Percentiles rank a stretch among this genome's conserved stretches.
phyloP scores from a whole-genome alignment of 2,888 invertebrate species.

The Stenotaenia linearis region DNA sequence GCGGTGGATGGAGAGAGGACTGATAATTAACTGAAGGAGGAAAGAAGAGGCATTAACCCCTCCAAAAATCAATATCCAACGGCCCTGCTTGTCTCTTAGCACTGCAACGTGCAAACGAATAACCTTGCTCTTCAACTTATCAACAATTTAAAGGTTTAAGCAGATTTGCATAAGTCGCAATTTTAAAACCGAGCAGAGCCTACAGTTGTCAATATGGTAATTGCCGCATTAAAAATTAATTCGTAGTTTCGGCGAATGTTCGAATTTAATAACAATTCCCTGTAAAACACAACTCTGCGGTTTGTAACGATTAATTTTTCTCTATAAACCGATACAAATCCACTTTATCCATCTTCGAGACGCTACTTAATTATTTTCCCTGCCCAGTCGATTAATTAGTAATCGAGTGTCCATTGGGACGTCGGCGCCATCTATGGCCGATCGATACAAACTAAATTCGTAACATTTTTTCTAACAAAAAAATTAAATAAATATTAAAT shows the following conservation, averaged over 20 bases:
- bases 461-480: too few relatives aligned
- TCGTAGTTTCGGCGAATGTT: not conserved
- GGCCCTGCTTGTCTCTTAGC: not conserved
- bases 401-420: not conserved
- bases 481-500: too few relatives aligned
- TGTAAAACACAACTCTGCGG: not conserved
- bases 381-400: not conserved
- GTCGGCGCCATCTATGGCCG: not conserved
- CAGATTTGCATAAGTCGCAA: not conserved
- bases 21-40: slow-evolving; percentile 26
- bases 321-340: too few relatives aligned
- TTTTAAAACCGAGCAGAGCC: not conserved
- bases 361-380: not conserved
- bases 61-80: slow-evolving; percentile 8
- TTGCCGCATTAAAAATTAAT: slow-evolving; percentile 14
- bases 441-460: not conserved
- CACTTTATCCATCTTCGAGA: not conserved
- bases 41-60: slow-evolving; percentile 20
- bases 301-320: too few relatives aligned
- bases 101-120: not conserved
- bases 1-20: not conserved
- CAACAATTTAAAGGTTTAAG: slow-evolving; percentile 9
- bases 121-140: not conserved
- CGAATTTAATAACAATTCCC: not conserved
- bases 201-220: not conserved